Evolutionary conservation across 64 coral and sea anemone genomes (phyloP).

Genomic region (Astreopora myriophthalma): DNA sequence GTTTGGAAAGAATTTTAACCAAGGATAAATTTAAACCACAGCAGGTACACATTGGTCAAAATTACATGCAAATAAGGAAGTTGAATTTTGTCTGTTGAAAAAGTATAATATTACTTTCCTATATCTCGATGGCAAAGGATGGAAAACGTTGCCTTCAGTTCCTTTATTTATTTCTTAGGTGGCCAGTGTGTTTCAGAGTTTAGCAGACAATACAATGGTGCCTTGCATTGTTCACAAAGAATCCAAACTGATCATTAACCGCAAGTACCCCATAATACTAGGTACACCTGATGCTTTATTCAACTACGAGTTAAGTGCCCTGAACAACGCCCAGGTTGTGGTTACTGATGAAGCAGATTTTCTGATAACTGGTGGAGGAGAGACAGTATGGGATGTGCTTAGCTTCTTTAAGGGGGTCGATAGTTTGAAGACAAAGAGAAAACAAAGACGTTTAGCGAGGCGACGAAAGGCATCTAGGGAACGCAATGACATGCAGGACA

Average conservation of each 20-base stretch:
- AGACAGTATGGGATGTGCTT: constrained; percentile 81
- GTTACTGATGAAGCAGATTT: constrained; percentile 95
- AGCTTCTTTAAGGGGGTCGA: constrained; percentile 80
- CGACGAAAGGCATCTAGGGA: neutral
- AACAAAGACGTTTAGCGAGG: neutral
- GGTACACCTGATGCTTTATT: constrained; percentile 79
- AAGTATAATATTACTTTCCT: no score
- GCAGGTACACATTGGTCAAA: no score
- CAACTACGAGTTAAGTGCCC: constrained; percentile 70
- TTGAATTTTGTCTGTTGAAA: no score
- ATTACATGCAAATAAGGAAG: no score
- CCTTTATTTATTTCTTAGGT: constrained; percentile 48
- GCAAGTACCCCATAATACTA: constrained; percentile 76
- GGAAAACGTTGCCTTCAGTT: neutral
- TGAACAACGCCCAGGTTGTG: constrained; percentile 61
- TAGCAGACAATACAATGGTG: constrained; percentile 64
- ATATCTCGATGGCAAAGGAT: no score
- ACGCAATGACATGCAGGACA: neutral
- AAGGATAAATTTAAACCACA: no score
- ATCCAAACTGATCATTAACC: constrained; percentile 73
- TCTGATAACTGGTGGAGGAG: constrained; percentile 75
- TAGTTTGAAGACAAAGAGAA: constrained; percentile 26
- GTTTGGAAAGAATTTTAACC: no score
- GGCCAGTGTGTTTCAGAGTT: constrained; percentile 69
- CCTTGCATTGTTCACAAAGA: constrained; percentile 84